Conservation (phyloP, 2,888 invertebrate genomes). For the Lasioglossum morio region DNA sequence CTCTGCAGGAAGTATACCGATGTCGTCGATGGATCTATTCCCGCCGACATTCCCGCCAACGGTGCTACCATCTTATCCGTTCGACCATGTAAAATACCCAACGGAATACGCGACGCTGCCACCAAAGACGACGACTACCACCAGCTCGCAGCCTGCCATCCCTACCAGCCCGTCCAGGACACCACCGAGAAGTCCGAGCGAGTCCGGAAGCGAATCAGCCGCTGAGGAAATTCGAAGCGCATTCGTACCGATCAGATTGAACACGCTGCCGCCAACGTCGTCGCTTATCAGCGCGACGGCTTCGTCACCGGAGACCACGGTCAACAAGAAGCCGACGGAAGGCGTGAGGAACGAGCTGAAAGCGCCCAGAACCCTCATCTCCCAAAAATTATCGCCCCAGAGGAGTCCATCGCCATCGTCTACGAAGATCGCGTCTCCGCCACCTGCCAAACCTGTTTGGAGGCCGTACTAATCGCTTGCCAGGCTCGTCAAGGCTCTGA, state of each 20-base stretch:
- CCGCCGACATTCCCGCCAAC: constrained; percentile 77
- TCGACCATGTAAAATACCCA: constrained; percentile 78
- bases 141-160: constrained; percentile 58
- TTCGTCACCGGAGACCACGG: constrained; percentile 72
- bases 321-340: constrained; percentile 68
- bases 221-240: constrained; percentile 82
- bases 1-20: constrained; percentile 77
- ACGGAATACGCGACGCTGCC: constrained; percentile 75
- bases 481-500: neutral
- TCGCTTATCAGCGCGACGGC: constrained; percentile 64
- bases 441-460: constrained; percentile 80
- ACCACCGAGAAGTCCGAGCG: constrained; percentile 80
- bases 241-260: constrained; percentile 80
- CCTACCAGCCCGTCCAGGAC: constrained; percentile 73
- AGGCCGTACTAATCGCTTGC: constrained; percentile 79
- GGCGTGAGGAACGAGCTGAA: constrained; percentile 79
- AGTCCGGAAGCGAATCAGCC: constrained; percentile 80
- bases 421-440: constrained; percentile 78
- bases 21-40: constrained; percentile 79
- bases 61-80: constrained; percentile 77
- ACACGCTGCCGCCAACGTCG: constrained; percentile 70
- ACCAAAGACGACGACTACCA: constrained; percentile 65
- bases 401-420: constrained; percentile 78
- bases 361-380: constrained; percentile 77
- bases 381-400: constrained; percentile 72